Base-by-base conservation (phyloP, 2,888 invertebrate species). In the Pristionchus entomophagus region DNA sequence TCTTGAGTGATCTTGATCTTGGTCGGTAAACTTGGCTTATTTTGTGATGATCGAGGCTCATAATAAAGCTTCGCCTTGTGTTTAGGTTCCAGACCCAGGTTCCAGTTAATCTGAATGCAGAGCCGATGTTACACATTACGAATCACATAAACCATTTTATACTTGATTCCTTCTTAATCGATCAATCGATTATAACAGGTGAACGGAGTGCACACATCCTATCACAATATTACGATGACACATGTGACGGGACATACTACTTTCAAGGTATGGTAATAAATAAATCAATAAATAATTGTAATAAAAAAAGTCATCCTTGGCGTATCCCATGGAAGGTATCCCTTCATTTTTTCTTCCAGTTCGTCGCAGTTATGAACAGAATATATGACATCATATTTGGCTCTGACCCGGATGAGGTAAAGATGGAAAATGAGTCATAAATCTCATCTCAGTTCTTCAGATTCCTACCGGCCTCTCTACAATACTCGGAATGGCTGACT, bases 151-250 rank as follows among this genome's bases (percentile, higher is more conserved):
- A 0, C 10, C 22, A 12, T 19, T 5, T 17, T 26, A 69, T 35
- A 69, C 35, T 19, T 14, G 32, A 29, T 38, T 17, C 17, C 10
- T 35, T 35, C 12, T 3, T 22, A 17, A 32, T n/a, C n/a, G n/a
- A n/a, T n/a, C n/a, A 77, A 45, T 38, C 41, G 69, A 69, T 38
- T 12, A 22, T 77, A 5, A 5, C 45, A 81, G 80, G 80, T 81
- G 0, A 89, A 93, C 84, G 88, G 88, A 59, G 86, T 92, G 26
- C 87, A 90, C 80, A 89, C 92, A 3, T 92, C 92, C n/a, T 92
- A 93, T 77, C 90, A 89, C 85, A 91, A 87, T 85, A 87, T 91
- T 59, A 86, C 89, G 14, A 86, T 90, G 49, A 89, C 88, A 51
- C 82, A 87, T n/a, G 81, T 87, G 10, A 87, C 93, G 45, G 91